phyloP scores from a whole-genome alignment of 2,113 vertebrate species.

The Elaphurus davidianus region DNA sequence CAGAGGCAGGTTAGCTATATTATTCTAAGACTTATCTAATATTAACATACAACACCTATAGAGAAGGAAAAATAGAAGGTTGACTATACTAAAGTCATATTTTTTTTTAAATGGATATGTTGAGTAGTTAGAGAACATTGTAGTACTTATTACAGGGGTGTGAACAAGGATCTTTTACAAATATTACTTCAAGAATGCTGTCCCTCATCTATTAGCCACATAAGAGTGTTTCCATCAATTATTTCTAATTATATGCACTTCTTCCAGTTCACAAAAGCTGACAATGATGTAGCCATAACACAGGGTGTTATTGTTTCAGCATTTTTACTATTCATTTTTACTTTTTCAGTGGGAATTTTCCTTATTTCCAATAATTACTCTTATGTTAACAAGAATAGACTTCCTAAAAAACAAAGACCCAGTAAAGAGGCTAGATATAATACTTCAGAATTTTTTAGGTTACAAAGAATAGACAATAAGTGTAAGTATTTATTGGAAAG shows the following conservation, averaged over 20 bases:
- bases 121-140: neutral
- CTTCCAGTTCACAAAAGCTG: slow-evolving; percentile 24
- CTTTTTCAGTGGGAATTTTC: neutral
- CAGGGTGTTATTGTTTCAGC: neutral
- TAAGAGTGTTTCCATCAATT: slow-evolving; percentile 35
- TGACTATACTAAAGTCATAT: neutral
- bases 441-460: neutral
- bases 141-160: neutral
- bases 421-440: neutral
- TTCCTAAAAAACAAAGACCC: neutral
- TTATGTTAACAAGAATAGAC: neutral
- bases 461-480: neutral
- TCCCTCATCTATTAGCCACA: neutral
- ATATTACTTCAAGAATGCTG: neutral
- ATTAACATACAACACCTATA: neutral
- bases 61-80: neutral
- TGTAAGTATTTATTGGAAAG: neutral
- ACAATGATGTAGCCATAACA: neutral
- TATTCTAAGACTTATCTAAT: neutral
- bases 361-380: neutral
- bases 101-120: neutral
- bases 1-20: neutral
- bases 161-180: neutral
- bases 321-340: slow-evolving; percentile 53
- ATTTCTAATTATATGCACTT: slow-evolving; percentile 42